Base-by-base conservation (phyloP, 2,113 vertebrate genomes). In the Nyctereutes procyonoides region DNA sequence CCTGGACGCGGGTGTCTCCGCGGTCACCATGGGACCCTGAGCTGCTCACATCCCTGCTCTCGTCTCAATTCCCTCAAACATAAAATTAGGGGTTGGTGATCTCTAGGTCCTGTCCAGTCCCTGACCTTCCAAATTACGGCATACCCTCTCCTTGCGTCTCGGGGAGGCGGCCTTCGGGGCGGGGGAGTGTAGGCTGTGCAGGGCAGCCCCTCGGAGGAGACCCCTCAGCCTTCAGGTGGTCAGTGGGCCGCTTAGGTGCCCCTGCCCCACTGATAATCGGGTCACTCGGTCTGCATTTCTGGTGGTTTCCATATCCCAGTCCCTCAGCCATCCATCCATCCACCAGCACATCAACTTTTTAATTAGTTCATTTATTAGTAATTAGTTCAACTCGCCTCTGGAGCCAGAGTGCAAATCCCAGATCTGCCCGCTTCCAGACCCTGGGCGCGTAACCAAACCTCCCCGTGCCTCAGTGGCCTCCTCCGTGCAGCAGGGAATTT, bases 61-160 rank as follows among this genome's bases (percentile, higher is more conserved):
- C n/a, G 22, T 51, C 19, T 88, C 53, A 38, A 53, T 65, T 92
- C 56, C 69, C 32, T 56, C 51, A 38, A 30, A 74, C 15, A 2
- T 88, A 67, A 71, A 58, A 48, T 83, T n/a, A 65, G 76, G 71
- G 32, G 24, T 82, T 79, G 67, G 28, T 28, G 35, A 35, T 30
- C 51, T 73, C 69, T 58, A 60, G 65, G 77, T 84, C 71, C 24
- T 90, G 77, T 84, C 51, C 56, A 43, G 32, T 35, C 71, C 71
- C 71, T n/a, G 14, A 38, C 51, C 58, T 95, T 55, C 67, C 22
- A 14, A 14, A 73, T 58, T 14, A 35, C 6, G 14, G 38, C 28
- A 3, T 10, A 32, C 51, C 43, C 43, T 17, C 0, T 58, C 16
- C 76, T 55, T 53, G 43, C 5, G 5, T 84, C 71, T 2, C 51